Evolutionary conservation across 1,140 invertebrate genomes (phyloP).

Genomic region (Camponotus floridanus): DNA sequence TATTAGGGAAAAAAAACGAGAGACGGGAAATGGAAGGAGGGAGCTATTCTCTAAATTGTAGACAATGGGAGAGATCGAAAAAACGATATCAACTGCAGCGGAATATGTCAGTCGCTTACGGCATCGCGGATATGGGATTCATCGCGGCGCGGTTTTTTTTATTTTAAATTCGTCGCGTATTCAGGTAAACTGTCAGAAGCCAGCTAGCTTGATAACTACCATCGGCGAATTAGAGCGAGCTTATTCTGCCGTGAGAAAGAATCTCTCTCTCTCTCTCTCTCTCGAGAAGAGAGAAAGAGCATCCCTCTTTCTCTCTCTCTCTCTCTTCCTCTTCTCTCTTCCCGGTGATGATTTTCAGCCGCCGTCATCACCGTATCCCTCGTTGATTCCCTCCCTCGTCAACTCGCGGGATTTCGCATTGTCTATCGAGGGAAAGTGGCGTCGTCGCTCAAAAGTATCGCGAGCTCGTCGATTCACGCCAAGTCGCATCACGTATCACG

Average conservation of each 20-base stretch:
- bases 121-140: constrained; percentile 67
- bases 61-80: constrained; percentile 30
- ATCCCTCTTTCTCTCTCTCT: neutral
- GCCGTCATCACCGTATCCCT: neutral
- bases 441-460: constrained; percentile 58
- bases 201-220: constrained; percentile 63
- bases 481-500: constrained; percentile 59
- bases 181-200: constrained; percentile 72
- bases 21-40: too few relatives aligned
- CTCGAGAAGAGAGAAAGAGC: neutral
- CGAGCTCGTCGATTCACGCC: constrained; percentile 60
- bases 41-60: constrained; percentile 22
- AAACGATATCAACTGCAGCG: constrained; percentile 51
- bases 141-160: constrained; percentile 71
- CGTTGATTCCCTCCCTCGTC: constrained; percentile 32
- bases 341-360: constrained; percentile 32
- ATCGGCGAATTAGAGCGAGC: constrained; percentile 72
- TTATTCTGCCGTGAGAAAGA: constrained; percentile 57
- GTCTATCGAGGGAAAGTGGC: constrained; percentile 56
- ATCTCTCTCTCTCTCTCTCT: neutral
- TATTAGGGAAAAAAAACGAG: neutral
- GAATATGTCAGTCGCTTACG: constrained; percentile 63
- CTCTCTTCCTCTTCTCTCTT: constrained; percentile 15
- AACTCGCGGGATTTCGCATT: constrained; percentile 59
- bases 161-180: constrained; percentile 73